phyloP scores from a whole-genome alignment of 2,113 vertebrate genomes.

The Megatriorchis doriae region DNA sequence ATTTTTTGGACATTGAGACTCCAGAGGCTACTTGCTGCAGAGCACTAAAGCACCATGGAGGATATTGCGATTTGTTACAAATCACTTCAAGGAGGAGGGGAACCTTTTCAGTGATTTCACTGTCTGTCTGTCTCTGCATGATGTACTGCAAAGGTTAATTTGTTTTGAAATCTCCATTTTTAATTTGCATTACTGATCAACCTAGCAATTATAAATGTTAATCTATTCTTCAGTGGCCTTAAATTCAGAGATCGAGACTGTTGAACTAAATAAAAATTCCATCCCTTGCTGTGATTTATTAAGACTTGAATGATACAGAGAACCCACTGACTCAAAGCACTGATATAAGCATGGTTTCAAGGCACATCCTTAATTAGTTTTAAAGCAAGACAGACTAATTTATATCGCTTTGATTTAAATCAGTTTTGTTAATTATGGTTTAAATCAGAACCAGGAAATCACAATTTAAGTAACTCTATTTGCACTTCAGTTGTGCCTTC shows the following conservation, averaged over 20 bases:
- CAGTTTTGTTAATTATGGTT: neutral
- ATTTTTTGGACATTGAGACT: neutral
- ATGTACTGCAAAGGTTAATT: neutral
- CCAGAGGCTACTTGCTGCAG: neutral
- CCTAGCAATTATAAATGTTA: slow-evolving; percentile 33
- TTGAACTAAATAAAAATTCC: slow-evolving; percentile 9
- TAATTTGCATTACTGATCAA: slow-evolving; percentile 3
- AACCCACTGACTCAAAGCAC: neutral
- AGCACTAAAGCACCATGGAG: neutral
- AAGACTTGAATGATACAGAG: neutral
- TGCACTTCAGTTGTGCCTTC: neutral
- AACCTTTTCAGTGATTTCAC: neutral
- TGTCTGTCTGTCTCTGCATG: neutral
- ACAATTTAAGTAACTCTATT: neutral
- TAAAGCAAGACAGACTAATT: neutral
- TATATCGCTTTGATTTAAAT: neutral
- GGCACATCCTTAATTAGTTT: neutral
- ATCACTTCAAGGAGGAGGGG: neutral
- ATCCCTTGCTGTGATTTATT: slow-evolving; percentile 8
- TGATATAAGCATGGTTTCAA: neutral
- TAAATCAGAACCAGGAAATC: neutral
- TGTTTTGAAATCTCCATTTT: slow-evolving; percentile 6
- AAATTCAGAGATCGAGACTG: neutral
- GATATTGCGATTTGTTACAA: neutral
- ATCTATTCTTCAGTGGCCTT: slow-evolving; percentile 21